Percentiles rank a stretch among this genome's conserved stretches.
phyloP scores from a whole-genome alignment of 2,888 invertebrate species.

The Cryptops parisi region DNA sequence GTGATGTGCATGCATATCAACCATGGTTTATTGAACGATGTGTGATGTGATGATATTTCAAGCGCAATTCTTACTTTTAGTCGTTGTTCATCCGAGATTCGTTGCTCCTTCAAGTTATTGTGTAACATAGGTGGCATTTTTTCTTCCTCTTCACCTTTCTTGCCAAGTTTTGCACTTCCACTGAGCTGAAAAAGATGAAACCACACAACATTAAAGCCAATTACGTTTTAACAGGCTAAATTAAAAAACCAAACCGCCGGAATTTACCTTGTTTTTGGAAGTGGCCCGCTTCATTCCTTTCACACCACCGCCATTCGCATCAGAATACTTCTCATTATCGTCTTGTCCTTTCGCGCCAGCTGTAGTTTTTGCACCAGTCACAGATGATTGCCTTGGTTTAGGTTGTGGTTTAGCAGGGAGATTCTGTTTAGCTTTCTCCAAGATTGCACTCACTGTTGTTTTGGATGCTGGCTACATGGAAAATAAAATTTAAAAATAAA shows the following conservation, averaged over 20 bases:
- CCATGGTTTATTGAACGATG: too few species aligned
- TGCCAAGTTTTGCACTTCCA: neutral
- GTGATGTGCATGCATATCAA: too few species aligned
- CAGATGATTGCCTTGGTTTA: slow-evolving; percentile 24
- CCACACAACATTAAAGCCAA: neutral
- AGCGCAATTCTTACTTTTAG: too few species aligned
- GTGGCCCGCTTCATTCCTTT: slow-evolving; percentile 14
- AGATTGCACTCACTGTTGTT: slow-evolving; percentile 48
- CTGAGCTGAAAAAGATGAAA: too few species aligned
- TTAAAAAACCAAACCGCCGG: neutral
- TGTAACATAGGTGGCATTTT: slow-evolving; percentile 64
- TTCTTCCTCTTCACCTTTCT: slow-evolving; percentile 60
- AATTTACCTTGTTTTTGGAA: slow-evolving; percentile 18
- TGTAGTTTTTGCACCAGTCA: slow-evolving; percentile 11
- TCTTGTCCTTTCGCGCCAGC: slow-evolving; percentile 2
- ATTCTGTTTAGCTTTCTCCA: slow-evolving; percentile 73
- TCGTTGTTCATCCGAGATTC: slow-evolving; percentile 86
- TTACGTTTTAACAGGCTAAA: neutral
- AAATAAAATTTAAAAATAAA: slow-evolving; percentile 8
- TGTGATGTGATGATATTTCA: too few species aligned
- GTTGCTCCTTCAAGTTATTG: slow-evolving; percentile 79
- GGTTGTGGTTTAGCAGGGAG: slow-evolving; percentile 57
- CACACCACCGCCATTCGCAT: neutral
- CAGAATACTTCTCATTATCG: neutral
- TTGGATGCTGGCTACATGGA: slow-evolving; percentile 34